These are phyloP conservation scores for Bufo gargarizans DNA, from an alignment of 2,113 vertebrate genomes.

Conservation along the genomic window DNA sequence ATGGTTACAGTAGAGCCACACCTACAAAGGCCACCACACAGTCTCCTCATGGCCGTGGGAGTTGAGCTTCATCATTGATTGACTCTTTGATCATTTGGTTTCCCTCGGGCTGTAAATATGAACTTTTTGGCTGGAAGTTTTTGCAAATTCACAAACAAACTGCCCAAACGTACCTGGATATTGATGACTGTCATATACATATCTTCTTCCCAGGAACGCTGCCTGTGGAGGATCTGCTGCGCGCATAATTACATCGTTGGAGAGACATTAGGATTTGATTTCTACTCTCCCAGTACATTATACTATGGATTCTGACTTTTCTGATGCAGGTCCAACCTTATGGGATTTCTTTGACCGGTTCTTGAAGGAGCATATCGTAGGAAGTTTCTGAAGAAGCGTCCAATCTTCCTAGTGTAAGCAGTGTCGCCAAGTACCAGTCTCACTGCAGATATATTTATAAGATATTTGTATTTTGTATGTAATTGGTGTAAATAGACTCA, in stretches of 20 bases:
- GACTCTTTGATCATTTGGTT: not conserved
- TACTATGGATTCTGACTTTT: not conserved
- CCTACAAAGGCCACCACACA: not conserved
- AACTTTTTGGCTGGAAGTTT: conserved; percentile 26
- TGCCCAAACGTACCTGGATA: conserved; percentile 10
- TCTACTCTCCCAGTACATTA: not conserved
- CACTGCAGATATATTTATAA: conserved; percentile 47
- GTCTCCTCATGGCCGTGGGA: conserved; percentile 1
- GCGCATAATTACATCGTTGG: not conserved
- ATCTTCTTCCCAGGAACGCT: not conserved
- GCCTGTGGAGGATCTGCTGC: not conserved
- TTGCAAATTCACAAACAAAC: not conserved
- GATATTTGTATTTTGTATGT: conserved; percentile 45
- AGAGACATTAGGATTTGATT: not conserved
- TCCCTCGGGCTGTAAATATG: conserved; percentile 20
- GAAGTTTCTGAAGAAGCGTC: not conserved
- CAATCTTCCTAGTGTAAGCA: conserved; percentile 43
- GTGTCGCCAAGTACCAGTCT: conserved; percentile 50
- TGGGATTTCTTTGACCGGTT: not conserved
- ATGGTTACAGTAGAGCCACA: not conserved
- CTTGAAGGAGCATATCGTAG: not conserved
- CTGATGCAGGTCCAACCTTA: not conserved
- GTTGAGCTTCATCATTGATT: conserved; percentile 19
- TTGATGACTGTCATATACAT: conserved; percentile 7
- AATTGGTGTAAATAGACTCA: conserved; percentile 37